Evolutionary conservation across 2,113 vertebrate genomes (phyloP).

Genomic region (Saccopteryx bilineata): DNA sequence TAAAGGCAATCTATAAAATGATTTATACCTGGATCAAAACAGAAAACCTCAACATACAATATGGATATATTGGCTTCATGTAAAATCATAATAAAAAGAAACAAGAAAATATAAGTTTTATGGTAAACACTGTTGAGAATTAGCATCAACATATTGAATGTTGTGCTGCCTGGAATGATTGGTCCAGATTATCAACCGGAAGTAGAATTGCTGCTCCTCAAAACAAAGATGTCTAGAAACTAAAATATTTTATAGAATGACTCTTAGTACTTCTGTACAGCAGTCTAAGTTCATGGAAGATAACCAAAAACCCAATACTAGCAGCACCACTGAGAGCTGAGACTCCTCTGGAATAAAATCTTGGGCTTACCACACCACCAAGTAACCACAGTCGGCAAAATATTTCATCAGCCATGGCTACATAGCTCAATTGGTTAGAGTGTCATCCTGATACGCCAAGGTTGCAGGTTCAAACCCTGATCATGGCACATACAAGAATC

Average conservation of each 20-base stretch:
- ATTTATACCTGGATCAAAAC: slow-evolving; percentile 28
- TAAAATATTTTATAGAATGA: background rate
- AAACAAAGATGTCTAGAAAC: background rate
- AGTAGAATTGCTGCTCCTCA: background rate
- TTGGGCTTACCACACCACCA: background rate
- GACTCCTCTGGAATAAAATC: background rate
- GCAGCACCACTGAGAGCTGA: background rate
- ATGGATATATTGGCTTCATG: background rate
- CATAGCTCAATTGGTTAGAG: too few relatives aligned
- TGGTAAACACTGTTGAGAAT: background rate
- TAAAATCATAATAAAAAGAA: background rate
- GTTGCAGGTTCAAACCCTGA: too few relatives aligned
- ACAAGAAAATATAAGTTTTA: background rate
- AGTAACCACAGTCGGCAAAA: background rate
- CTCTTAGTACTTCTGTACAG: background rate
- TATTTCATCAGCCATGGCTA: background rate
- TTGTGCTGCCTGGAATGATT: background rate
- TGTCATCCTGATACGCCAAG: too few relatives aligned
- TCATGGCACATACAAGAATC: too few relatives aligned
- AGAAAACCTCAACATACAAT: background rate
- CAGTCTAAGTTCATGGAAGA: background rate
- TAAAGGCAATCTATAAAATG: background rate
- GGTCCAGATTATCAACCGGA: background rate
- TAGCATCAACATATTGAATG: background rate
- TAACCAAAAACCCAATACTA: background rate